Percentiles rank a stretch among this genome's conserved stretches.
Conservation (phyloP, 2,888 invertebrate species). For the Torymus texanus region DNA sequence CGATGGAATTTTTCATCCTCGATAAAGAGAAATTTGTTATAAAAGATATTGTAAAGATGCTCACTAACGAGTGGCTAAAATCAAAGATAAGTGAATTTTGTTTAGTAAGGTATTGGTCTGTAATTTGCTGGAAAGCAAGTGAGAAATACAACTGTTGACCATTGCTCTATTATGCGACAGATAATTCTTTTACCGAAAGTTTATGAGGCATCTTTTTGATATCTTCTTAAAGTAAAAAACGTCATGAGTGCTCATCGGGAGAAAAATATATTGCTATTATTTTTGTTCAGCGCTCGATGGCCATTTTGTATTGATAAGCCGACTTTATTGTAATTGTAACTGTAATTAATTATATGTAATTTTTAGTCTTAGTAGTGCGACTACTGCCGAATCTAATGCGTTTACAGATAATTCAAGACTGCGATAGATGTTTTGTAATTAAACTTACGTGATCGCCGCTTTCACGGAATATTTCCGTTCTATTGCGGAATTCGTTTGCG, state of each 20-base stretch:
- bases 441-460: conserved; percentile 39
- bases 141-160: too few relatives aligned
- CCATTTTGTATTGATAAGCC: conserved; percentile 36
- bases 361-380: conserved; percentile 33
- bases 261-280: conserved; percentile 21
- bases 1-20: too few relatives aligned
- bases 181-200: too few relatives aligned
- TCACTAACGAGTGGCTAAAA: too few relatives aligned
- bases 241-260: conserved; percentile 4
- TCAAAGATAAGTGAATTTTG: too few relatives aligned
- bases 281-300: conserved; percentile 32
- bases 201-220: conserved; percentile 6
- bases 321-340: conserved; percentile 50
- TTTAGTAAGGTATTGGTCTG: too few relatives aligned
- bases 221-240: conserved; percentile 21
- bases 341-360: conserved; percentile 54
- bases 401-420: conserved; percentile 49
- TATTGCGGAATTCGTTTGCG: conserved; percentile 26
- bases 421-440: conserved; percentile 48
- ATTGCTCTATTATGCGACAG: too few relatives aligned
- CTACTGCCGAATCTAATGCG: conserved; percentile 30
- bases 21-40: too few relatives aligned
- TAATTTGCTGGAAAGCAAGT: too few relatives aligned
- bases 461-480: conserved; percentile 16
- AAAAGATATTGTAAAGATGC: too few relatives aligned